These are phyloP conservation scores for Amiota mariae DNA, from an alignment of 2,888 invertebrate species.

Conservation along the genomic window DNA sequence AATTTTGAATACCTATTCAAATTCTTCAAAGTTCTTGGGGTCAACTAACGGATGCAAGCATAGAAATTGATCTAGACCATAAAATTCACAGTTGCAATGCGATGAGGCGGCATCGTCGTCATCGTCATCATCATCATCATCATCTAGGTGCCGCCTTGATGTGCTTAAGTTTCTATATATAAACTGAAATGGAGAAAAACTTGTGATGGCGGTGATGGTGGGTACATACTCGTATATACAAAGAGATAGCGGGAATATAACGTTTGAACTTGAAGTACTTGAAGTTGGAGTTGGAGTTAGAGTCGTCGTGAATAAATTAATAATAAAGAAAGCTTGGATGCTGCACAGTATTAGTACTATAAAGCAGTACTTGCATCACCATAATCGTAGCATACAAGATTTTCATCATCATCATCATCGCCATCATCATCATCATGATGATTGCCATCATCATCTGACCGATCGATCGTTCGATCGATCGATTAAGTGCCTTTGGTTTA, in stretches of 20 bases:
- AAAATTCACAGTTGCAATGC: conserved; percentile 37
- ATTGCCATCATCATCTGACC: too few species aligned
- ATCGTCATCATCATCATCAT: conserved; percentile 12
- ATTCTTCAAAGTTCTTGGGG: conserved; percentile 55
- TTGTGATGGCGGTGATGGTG: too few species aligned
- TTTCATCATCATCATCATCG: too few species aligned
- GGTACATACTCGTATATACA: too few species aligned
- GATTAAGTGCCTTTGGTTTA: too few species aligned
- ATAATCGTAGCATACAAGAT: too few species aligned
- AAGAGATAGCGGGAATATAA: neutral
- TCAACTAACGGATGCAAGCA: conserved; percentile 55
- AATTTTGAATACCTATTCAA: conserved; percentile 58
- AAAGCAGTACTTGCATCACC: too few species aligned
- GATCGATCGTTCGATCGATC: too few species aligned
- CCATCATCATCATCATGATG: too few species aligned
- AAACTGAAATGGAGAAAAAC: neutral
- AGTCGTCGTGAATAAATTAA: too few species aligned
- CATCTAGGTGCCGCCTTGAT: conserved; percentile 5
- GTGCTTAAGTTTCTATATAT: neutral
- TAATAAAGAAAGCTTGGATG: too few species aligned
- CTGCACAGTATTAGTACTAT: too few species aligned
- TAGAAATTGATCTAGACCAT: conserved; percentile 57
- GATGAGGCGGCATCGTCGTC: neutral
- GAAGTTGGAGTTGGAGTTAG: neutral
- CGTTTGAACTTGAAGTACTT: conserved; percentile 24